phyloP scores from a whole-genome alignment of 2,797 vertebrate species.

The Okamejei kenojei region DNA sequence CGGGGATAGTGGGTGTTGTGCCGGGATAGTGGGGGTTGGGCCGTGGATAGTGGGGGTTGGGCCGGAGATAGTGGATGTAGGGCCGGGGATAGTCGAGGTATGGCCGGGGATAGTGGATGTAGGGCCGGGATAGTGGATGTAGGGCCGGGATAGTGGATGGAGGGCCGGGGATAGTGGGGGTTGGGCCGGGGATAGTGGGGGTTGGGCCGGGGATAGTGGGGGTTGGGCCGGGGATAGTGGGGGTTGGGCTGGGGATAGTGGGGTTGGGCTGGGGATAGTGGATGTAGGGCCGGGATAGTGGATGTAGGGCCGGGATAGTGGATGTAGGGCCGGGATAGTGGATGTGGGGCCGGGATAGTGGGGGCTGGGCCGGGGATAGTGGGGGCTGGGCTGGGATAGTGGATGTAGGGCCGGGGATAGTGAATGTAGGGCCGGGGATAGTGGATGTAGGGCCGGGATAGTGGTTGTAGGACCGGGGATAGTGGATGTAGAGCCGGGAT shows the following conservation, averaged over 20 bases:
- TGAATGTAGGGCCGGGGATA: no score
- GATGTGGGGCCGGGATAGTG: not conserved
- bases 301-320: slow-evolving; percentile 43
- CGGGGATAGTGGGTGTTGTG: not conserved
- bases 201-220: not conserved
- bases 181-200: not conserved
- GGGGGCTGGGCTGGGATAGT: not conserved
- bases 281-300: no score
- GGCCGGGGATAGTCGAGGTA: not conserved
- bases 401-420: no score
- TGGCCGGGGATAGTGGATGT: not conserved
- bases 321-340: not conserved
- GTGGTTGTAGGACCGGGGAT: no score
- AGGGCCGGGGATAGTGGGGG: slow-evolving; percentile 1
- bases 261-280: no score
- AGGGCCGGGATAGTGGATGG: not conserved
- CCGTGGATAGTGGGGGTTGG: not conserved
- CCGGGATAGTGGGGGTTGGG: not conserved
- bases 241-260: no score
- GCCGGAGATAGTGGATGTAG: not conserved
- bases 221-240: no score
- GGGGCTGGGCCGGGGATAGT: fast-evolving
- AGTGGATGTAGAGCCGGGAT: not conserved
- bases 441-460: no score
- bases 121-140: not conserved